Conservation (phyloP, 2,113 vertebrate species). For the Hydropotes inermis region DNA sequence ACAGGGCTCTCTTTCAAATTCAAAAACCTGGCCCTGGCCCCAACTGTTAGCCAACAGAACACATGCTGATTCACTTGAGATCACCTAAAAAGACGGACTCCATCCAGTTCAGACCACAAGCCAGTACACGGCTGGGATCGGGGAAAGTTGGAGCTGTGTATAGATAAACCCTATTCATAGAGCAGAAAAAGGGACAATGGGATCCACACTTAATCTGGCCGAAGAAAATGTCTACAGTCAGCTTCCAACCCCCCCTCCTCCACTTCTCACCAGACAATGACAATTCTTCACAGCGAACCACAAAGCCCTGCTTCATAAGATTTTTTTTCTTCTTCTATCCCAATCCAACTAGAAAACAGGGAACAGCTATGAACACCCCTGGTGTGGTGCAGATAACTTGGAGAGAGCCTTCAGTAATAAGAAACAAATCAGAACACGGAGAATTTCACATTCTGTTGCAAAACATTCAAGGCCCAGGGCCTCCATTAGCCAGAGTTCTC, state of each 20-base stretch:
- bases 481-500: conserved; percentile 9
- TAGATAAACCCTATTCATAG: conserved; percentile 40
- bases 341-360: background rate
- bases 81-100: conserved; percentile 59
- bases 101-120: conserved; percentile 67
- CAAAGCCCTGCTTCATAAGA: conserved; percentile 42
- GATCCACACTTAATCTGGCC: conserved; percentile 32
- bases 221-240: conserved; percentile 39
- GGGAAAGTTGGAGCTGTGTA: background rate
- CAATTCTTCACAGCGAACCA: conserved; percentile 43
- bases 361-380: background rate
- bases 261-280: conserved; percentile 63
- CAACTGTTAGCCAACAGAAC: conserved; percentile 69
- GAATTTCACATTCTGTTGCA: background rate
- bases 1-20: conserved; percentile 70
- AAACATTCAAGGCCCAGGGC: background rate
- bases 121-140: background rate
- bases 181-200: conserved; percentile 42
- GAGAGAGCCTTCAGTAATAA: background rate
- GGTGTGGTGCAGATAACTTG: background rate
- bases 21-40: conserved; percentile 45
- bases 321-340: background rate
- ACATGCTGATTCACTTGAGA: conserved; percentile 61
- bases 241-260: background rate
- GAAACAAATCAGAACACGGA: background rate